Evolutionary conservation across 1,140 invertebrate species (phyloP), one percentile per base, ranked within the genome.

Genomic region (Pogonognathellus flavescens): DNA sequence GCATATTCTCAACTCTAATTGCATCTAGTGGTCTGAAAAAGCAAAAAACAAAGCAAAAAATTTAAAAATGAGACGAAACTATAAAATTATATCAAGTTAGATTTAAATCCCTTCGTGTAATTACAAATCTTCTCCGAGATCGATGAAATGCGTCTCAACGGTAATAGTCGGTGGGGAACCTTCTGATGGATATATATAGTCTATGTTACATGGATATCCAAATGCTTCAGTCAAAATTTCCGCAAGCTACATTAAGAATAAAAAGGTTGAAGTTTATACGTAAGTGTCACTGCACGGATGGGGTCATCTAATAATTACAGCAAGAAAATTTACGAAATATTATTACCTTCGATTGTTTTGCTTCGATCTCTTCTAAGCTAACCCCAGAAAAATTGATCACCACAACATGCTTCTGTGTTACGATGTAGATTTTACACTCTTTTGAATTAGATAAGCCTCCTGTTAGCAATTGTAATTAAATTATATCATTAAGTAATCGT

Each of bases 91-190:
- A 3, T 41, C 31, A n/a, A n/a, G n/a, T n/a, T n/a, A n/a, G n/a
- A n/a, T n/a, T n/a, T n/a, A n/a, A n/a, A n/a, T n/a, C n/a, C n/a
- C n/a, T n/a, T n/a, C n/a, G n/a, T 41, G 31, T 41, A 14, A 55
- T 31, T 66, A 80, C 22, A 76, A 14, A 70, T 53, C 84, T n/a
- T 82, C 20, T 10, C 41, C n/a, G 14, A 70, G 53, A 57, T 88
- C 81, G 41, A 86, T 83, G 57, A 88, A 88, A 85, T 88, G 87
- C 2, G 85, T 85, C 11, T 84, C 25, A 14, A 66, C 60, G 5
- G 11, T 66, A 2, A 72, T 52, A 14, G 13, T 49, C 7, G 85
- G 82, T 31, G 18, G 72, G 49, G 14, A 80, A 62, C 25, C 1
- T 52, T 14, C 31, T 13, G 18, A 3, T n/a, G 18, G 5, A 25